Evolutionary conservation across 2,888 invertebrate species (phyloP).

Genomic region (Cyclophora punctaria): DNA sequence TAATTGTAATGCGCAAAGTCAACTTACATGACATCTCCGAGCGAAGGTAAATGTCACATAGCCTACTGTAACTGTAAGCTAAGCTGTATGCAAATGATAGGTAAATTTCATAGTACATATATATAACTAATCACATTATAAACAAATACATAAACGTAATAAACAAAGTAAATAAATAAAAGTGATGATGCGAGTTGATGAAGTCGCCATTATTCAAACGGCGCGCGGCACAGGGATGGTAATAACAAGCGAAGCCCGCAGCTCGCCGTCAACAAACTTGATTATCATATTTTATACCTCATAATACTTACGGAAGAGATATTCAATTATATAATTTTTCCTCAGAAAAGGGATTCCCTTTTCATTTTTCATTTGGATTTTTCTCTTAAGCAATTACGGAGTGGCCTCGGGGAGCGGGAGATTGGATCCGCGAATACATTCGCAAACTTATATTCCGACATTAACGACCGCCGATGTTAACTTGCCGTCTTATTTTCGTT

Average conservation of each 20-base stretch:
- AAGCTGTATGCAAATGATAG: no score
- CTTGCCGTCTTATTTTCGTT: slow-evolving; percentile 64
- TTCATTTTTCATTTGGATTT: slow-evolving; percentile 76
- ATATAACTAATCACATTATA: slow-evolving; percentile 15
- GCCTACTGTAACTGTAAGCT: no score
- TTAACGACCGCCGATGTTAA: slow-evolving; percentile 67
- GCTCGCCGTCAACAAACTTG: slow-evolving; percentile 63
- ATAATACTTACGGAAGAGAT: slow-evolving; percentile 72
- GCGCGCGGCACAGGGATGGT: slow-evolving; percentile 23
- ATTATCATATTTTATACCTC: slow-evolving; percentile 76
- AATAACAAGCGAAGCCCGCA: slow-evolving; percentile 25
- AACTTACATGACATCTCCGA: no score
- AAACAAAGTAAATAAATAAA: no score
- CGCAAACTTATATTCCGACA: slow-evolving; percentile 54
- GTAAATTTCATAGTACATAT: not conserved
- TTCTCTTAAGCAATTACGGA: slow-evolving; percentile 73
- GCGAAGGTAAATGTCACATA: no score
- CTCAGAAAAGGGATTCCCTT: slow-evolving; percentile 71
- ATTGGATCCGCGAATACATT: slow-evolving; percentile 54
- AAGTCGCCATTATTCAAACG: slow-evolving; percentile 13
- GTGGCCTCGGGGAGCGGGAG: slow-evolving; percentile 54
- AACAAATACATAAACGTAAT: slow-evolving; percentile 12
- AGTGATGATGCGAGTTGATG: slow-evolving; percentile 9
- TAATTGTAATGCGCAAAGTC: no score
- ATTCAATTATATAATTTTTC: slow-evolving; percentile 75